Percentiles rank a stretch among this genome's conserved stretches.
phyloP scores from a whole-genome alignment of 1,140 invertebrate species.

The Berghia stephanieae region DNA sequence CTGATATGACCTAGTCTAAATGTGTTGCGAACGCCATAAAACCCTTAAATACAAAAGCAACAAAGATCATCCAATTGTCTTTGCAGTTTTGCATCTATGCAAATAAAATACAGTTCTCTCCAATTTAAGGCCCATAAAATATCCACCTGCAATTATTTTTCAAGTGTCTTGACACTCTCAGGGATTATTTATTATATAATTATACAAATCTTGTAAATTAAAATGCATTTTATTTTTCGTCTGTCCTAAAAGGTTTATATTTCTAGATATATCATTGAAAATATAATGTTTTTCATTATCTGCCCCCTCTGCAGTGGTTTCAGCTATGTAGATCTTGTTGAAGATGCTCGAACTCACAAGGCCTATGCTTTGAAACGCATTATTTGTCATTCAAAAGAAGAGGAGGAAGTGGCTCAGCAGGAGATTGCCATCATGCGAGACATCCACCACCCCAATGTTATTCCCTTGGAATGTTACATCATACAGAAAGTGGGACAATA shows the following conservation, averaged over 20 bases:
- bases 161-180: neutral
- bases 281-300: conserved; percentile 12
- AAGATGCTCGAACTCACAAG: conserved; percentile 77
- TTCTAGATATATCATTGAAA: too few relatives aligned
- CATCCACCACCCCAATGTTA: conserved; percentile 81
- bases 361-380: conserved; percentile 85
- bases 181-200: neutral
- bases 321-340: conserved; percentile 82
- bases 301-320: conserved; percentile 77
- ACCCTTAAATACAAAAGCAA: too few relatives aligned
- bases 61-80: too few relatives aligned
- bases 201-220: neutral
- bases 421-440: conserved; percentile 81
- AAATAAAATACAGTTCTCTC: neutral
- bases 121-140: neutral
- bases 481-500: conserved; percentile 61
- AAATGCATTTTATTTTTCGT: neutral
- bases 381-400: conserved; percentile 80
- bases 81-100: neutral
- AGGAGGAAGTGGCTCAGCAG: conserved; percentile 77
- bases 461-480: conserved; percentile 78
- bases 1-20: too few relatives aligned
- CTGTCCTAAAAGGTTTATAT: neutral
- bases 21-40: too few relatives aligned
- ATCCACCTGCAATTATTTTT: neutral